Evolutionary conservation across 92 coral and sea anemone species (phyloP), one percentile per base, ranked within the genome.

Genomic region (Umimayanthus kanabou): DNA sequence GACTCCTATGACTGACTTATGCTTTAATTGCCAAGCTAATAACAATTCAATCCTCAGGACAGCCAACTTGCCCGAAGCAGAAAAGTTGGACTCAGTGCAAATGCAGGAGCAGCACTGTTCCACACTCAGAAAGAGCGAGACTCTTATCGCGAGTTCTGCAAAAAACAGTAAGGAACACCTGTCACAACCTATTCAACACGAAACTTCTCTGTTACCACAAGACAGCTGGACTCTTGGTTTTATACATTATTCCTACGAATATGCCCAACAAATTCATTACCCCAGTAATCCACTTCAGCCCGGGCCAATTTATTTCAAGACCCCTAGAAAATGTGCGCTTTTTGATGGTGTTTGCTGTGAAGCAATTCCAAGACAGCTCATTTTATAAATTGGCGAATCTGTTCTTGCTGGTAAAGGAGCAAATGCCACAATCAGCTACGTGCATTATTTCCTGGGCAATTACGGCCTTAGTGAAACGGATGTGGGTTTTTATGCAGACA

Each of bases 211-310:
- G n/a, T n/a, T n/a, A n/a, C n/a, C n/a, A 3, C 61, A 8, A 8
- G 14, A 14, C 61, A 8, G 61, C 61, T 53, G 5, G 14, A 4
- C 14, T 8, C 5, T 11, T 53, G 77, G 58, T 14, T 26, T 39
- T 29, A 64, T 87, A 61, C 89, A 87, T 77, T 87, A 76, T 65
- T 87, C 89, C 39, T 83, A 76, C 40, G 89, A 87, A 20, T 76
- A 76, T 76, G 61, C 61, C 9, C 86, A 88, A 29, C 81, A 88
- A 40, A 64, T 90, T 4, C 93, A 88, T 47, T 82, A 82, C 40
- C 91, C 93, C 1, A 83, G 82, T 37, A 88, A 91, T 42, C 91
- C 93, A 6, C 40, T 88, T 85, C 91, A 91, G 76, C 91, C 93
- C 11, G 93, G 91, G 66, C 91, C 91, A 30, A 88, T 88, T 61